Evolutionary conservation across 2,797 vertebrate genomes (phyloP).

Genomic region (Darevskia nairensis): DNA sequence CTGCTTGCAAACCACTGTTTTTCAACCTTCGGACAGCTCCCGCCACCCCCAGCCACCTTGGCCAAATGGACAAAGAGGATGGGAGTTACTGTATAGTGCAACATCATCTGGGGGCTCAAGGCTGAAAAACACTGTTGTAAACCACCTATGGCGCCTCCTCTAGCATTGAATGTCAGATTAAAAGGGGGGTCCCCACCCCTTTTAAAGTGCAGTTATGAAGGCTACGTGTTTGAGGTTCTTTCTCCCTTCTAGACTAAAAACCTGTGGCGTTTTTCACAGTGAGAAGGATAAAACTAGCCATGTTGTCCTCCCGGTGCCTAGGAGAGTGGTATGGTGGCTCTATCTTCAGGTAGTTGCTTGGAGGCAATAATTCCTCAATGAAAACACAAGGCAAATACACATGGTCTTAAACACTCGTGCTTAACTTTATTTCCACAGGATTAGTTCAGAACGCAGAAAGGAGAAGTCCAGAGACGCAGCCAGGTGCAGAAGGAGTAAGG

Average conservation of each 20-base stretch:
- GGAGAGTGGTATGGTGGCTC: background rate
- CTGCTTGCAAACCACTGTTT: too few species aligned
- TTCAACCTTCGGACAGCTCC: too few species aligned
- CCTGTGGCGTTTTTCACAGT: background rate
- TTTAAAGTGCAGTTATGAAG: background rate
- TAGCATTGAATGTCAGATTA: too few species aligned
- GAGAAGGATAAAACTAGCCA: background rate
- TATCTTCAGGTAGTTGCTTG: background rate
- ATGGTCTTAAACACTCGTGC: background rate
- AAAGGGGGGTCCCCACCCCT: too few species aligned
- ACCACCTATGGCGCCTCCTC: background rate
- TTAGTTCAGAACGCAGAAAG: conserved; percentile 95
- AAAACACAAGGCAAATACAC: background rate
- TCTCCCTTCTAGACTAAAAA: background rate
- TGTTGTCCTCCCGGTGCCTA: too few species aligned
- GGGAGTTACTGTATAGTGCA: too few species aligned
- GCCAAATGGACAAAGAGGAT: too few species aligned
- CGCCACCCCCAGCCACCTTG: too few species aligned
- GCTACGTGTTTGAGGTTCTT: background rate
- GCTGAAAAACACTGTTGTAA: background rate
- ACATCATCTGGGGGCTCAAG: too few species aligned
- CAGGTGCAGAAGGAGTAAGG: conserved; percentile 92
- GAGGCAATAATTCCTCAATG: background rate
- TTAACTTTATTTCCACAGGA: conserved; percentile 77
- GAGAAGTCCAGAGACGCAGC: conserved; percentile 98